Base-by-base conservation (phyloP, 2,113 vertebrate genomes). In the Indri indri region DNA sequence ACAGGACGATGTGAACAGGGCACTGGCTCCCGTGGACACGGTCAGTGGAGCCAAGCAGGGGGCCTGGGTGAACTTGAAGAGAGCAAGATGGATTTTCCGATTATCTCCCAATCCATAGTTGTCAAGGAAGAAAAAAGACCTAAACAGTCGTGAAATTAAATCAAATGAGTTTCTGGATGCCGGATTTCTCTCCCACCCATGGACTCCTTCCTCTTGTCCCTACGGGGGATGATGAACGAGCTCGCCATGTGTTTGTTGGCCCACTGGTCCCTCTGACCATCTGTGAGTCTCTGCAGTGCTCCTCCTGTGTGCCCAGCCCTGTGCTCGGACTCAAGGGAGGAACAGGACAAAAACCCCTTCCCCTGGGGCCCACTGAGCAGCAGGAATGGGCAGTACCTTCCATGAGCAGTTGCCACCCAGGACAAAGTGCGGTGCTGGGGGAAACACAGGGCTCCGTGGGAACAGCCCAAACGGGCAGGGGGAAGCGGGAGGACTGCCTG, bases 101-200 rank as follows among this genome's bases (percentile, higher is more conserved):
- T 97, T 96, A 97, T 94, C 94, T 98, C 90, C 89, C 71, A 94
- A 98, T 93, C 96, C 94, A 98, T 97, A 97, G 91, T 94, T 98
- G 96, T 97, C 74, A 97, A 91, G 96, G 70, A 84, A 98, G 97
- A 98, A 93, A 97, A 98, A 98, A 95, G 93, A 96, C 95, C 91
- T 63, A 97, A 98, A 97, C 91, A 97, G 92, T 97, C 85, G 32
- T 94, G 93, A 98, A 98, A 98, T 98, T 97, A 98, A 98, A 96
- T 97, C 91, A 98, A 97, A 98, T 91, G 88, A 97, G 96, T 94
- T 98, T 97, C 92, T 96, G 88, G 91, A 96, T 70, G 87, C 93
- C 77, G 96, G 91, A 37, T 77, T 94, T 70, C 97, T 95, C 91
- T 81, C 89, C 93, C 30, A 0, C 93, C 57, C 57, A 30, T 4